Conservation (phyloP, 2,113 vertebrate species). For the Xyrauchen texanus region DNA sequence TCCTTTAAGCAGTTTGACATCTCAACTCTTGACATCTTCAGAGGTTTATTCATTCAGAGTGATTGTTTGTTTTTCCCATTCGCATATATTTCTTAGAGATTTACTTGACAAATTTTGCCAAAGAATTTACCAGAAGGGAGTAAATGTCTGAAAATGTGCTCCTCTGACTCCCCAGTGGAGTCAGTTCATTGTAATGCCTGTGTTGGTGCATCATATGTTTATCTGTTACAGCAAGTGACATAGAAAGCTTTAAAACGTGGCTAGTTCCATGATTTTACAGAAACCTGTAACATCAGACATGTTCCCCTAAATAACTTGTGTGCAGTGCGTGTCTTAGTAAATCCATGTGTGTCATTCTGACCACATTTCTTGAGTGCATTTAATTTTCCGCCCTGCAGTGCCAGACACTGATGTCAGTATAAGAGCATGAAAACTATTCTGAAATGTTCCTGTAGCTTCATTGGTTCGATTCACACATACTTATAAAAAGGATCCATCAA, state of each 20-base stretch:
- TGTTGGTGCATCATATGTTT: slow-evolving; percentile 5
- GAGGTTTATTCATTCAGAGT: slow-evolving; percentile 6
- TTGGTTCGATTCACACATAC: no score
- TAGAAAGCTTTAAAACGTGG: not conserved
- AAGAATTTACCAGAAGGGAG: not conserved
- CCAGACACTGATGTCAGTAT: slow-evolving; percentile 67
- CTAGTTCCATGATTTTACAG: not conserved
- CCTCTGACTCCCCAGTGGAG: not conserved
- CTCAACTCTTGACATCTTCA: slow-evolving; percentile 21
- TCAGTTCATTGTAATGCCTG: slow-evolving; percentile 2
- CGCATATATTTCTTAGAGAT: not conserved
- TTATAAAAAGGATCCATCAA: no score
- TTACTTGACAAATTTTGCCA: not conserved
- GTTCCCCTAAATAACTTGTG: not conserved
- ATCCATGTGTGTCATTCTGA: slow-evolving; percentile 48
- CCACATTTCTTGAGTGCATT: slow-evolving; percentile 53
- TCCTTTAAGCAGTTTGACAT: not conserved
- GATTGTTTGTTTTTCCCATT: slow-evolving; percentile 17
- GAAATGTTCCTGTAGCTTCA: no score
- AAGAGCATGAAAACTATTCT: slow-evolving; percentile 5
- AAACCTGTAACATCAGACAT: not conserved
- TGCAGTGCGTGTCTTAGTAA: slow-evolving; percentile 37
- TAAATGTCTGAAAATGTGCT: slow-evolving; percentile 1
- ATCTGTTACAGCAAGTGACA: not conserved
- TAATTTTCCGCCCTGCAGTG: slow-evolving; percentile 63